Evolutionary conservation across 1,140 invertebrate species (phyloP).

Genomic region (Varroa destructor): DNA sequence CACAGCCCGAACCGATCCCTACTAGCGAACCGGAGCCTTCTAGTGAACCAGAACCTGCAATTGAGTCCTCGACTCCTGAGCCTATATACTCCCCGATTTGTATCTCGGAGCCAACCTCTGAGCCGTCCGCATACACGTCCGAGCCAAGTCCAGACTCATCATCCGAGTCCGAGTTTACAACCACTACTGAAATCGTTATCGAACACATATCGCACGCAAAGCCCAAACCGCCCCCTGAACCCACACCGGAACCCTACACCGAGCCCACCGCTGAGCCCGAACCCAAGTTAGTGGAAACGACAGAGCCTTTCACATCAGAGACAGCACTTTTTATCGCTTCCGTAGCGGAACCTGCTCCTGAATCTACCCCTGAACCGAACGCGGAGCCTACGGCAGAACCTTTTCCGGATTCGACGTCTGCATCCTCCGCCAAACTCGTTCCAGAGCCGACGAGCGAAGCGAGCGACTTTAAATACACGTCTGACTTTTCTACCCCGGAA

Average conservation of each 20-base stretch:
- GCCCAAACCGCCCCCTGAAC: background rate
- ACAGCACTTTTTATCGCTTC: no score
- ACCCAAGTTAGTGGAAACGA: no score
- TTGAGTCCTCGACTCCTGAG: background rate
- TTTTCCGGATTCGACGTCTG: no score
- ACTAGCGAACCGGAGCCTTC: constrained; percentile 5
- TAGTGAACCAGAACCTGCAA: constrained; percentile 1
- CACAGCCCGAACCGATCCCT: constrained; percentile 9
- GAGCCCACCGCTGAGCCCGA: constrained; percentile 4
- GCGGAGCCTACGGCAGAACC: no score
- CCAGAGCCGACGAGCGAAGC: no score
- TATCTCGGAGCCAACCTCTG: background rate
- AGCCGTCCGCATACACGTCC: background rate
- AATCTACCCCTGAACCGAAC: no score
- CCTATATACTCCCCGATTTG: background rate
- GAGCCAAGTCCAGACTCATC: background rate
- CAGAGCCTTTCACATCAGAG: no score
- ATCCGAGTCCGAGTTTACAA: background rate
- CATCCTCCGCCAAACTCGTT: no score
- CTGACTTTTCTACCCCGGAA: no score
- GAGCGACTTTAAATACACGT: no score
- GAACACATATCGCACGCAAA: background rate
- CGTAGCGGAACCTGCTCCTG: no score
- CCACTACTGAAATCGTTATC: background rate
- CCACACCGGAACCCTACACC: background rate